Base-by-base conservation (phyloP, 1,140 invertebrate species). In the Pseudomyrmex dendroicus region DNA sequence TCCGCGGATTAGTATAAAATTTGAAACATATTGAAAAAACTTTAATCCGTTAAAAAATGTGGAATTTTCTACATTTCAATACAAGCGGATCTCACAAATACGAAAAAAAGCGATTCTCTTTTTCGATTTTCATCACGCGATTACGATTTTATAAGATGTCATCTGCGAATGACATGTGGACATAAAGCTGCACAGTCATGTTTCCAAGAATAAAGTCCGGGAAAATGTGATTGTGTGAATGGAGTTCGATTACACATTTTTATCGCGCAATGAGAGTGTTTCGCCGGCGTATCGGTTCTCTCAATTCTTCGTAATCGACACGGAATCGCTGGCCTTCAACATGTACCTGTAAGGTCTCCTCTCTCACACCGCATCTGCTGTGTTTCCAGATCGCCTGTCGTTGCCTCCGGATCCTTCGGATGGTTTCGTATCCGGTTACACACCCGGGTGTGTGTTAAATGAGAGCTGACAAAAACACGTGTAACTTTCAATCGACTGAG, bases 401-500 rank as follows among this genome's bases (percentile, higher is more conserved):
- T 72, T 59, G 76, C 63, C 59, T 52, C 64, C 50, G 77, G 63
- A 72, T 86, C 44, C 52, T 84, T 52, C 76, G 35, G 83, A 68
- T 84, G 67, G 84, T 83, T 70, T 85, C 83, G 70, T 89, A 89
- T 92, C 89, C 64, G 76, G 80, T 92, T 91, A 89, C 91, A 88
- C 73, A 56, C 67, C 66, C 73, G 68, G 35, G 57, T 56, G 63
- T 59, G 52, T 73, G 86, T 90, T 89, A 86, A 91, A 92, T 76
- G 90, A 88, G 89, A 90, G 70, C 89, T 91, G 91, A 92, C 91
- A 90, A 86, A 91, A 91, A 92, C 92, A 92, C 91, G 91, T 92
- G 92, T 92, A 92, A 91, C 84, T 92, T 92, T 91, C 90, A 89
- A 90, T 91, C 83, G 91, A 90, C 85, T 86, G 89, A 77, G 83